Evolutionary conservation across 2,888 invertebrate genomes (phyloP), one percentile per base, ranked within the genome.

Genomic region (Calliopum simillimum): DNA sequence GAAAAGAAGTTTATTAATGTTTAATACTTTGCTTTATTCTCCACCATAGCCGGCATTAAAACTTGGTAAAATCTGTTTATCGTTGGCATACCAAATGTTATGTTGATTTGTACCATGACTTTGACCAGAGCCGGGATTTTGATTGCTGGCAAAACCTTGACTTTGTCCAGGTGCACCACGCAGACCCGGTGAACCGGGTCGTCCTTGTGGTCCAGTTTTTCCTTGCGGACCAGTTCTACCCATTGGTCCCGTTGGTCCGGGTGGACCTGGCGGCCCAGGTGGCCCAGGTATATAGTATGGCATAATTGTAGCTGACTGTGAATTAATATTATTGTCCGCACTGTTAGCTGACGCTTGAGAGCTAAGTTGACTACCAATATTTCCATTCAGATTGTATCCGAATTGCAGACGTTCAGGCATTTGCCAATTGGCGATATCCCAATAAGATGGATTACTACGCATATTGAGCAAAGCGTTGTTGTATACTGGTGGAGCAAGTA

Each of bases 321-420:
- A 47, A n/a, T 65, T 70, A 12, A 44, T 46, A 43, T 68, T 70
- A 11, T 73, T 72, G 11, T 75, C 71, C 13, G 19, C 4, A 8
- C 59, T 14, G 19, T 41, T 47, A 46, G 64, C 41, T 33, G 33
- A 33, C 63, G 14, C 23, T 19, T 58, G 1, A 23, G n/a, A n/a
- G n/a, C 11, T 2, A n/a, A 23, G 2, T 43, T 2, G 14, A 63
- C 46, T n/a, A 44, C 77, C 80, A 2, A 78, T 44, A 61, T 83
- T 81, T 3, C 77, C 78, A 62, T 82, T 82, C 12, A 81, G 55
- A 73, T 83, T 83, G 53, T 83, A 79, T 5, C 79, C 82, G 51
- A 82, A 69, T 25, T 81, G 79, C 8, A 81, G 71, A 0, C 81
- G 73, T 71, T 76, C 75, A 2, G 73, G 41, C 44, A 75, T 23